phyloP scores from a whole-genome alignment of 2,113 vertebrate genomes.

The Falco punctatus region DNA sequence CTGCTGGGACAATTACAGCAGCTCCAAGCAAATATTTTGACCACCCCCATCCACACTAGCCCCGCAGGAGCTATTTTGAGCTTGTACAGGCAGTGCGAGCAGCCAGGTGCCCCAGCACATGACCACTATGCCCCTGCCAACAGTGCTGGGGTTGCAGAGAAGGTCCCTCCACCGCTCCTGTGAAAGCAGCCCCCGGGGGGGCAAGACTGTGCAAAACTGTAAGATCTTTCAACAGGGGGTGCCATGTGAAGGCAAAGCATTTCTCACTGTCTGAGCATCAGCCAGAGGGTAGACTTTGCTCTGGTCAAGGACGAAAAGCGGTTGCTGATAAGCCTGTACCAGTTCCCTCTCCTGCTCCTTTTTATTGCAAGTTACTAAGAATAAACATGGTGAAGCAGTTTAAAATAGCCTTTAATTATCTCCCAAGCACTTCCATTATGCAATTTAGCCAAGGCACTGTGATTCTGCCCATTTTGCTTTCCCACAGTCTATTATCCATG shows the following conservation, averaged over 20 bases:
- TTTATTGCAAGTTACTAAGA: not conserved
- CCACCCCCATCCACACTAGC: not conserved
- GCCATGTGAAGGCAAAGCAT: not conserved
- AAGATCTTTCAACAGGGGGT: not conserved
- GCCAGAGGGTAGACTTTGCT: not conserved
- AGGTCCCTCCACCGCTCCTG: not conserved
- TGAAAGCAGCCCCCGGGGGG: not conserved
- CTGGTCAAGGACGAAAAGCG: not conserved
- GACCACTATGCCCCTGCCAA: fast-evolving
- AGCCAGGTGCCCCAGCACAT: not conserved
- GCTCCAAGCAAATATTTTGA: not conserved
- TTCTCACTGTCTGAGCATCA: not conserved
- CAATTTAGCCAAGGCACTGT: not conserved
- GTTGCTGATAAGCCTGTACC: not conserved
- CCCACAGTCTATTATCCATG: not conserved
- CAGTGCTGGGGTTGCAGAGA: fast-evolving
- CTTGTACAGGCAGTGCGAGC: fast-evolving
- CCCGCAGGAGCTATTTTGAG: not conserved
- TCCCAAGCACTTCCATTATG: not conserved
- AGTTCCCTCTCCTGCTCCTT: not conserved
- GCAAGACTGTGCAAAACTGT: not conserved
- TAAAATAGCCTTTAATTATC: not conserved
- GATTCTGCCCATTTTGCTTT: not conserved
- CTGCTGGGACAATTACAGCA: not conserved
- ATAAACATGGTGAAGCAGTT: not conserved